phyloP scores from a whole-genome alignment of 2,113 vertebrate species.

The Polypterus bichir region DNA sequence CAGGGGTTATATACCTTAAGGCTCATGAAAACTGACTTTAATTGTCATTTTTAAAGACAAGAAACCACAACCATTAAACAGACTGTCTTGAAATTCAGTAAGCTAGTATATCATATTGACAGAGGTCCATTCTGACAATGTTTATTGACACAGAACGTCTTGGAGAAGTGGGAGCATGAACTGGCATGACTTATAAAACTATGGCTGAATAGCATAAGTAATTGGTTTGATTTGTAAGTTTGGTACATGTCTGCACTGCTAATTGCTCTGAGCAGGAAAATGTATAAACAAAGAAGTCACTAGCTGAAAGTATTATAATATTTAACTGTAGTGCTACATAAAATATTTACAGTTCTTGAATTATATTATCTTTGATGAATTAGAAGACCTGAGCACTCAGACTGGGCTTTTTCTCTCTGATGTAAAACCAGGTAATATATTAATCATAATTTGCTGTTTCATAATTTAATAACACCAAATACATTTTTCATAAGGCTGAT shows the following conservation, averaged over 20 bases:
- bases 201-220: slow-evolving; percentile 50
- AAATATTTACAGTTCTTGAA: neutral
- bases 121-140: slow-evolving; percentile 29
- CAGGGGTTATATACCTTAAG: slow-evolving; percentile 55
- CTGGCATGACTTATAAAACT: slow-evolving; percentile 49
- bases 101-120: slow-evolving; percentile 60
- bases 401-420: neutral
- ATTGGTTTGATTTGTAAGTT: slow-evolving; percentile 16
- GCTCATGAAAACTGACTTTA: slow-evolving; percentile 61
- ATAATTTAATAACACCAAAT: neutral
- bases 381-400: slow-evolving; percentile 1
- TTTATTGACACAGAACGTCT: slow-evolving; percentile 52
- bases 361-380: slow-evolving; percentile 1
- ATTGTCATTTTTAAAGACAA: slow-evolving; percentile 64
- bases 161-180: slow-evolving; percentile 57
- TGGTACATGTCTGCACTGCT: neutral
- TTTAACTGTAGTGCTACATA: neutral
- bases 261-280: neutral
- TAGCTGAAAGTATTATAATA: neutral
- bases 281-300: neutral
- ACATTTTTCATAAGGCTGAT: neutral
- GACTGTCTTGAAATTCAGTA: slow-evolving; percentile 52
- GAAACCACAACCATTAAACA: slow-evolving; percentile 50
- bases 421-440: neutral
- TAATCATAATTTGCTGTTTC: neutral